Percentiles rank a stretch among this genome's conserved stretches.
phyloP scores from a whole-genome alignment of 2,797 vertebrate species.

The Enteromius fasciolatus region DNA sequence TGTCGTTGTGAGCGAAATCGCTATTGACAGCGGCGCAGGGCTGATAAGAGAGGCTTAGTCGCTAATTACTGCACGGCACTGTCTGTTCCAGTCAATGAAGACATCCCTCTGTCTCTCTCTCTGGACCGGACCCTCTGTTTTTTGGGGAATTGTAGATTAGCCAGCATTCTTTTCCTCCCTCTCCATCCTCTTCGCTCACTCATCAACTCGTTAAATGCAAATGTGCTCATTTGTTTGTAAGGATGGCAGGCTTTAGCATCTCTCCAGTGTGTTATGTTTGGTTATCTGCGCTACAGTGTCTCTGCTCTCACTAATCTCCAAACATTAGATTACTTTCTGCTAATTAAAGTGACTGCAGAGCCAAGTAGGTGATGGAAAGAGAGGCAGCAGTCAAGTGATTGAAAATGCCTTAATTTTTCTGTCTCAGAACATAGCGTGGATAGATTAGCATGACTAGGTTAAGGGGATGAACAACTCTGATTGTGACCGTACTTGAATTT shows the following conservation, averaged over 20 bases:
- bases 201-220: constrained; percentile 61
- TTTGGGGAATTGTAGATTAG: constrained; percentile 71
- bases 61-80: constrained; percentile 72
- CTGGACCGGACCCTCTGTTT: constrained; percentile 48
- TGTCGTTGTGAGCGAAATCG: constrained; percentile 47
- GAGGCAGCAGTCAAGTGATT: constrained; percentile 30
- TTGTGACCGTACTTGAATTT: constrained; percentile 1
- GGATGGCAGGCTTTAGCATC: constrained; percentile 63
- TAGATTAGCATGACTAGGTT: background rate
- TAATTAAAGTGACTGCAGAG: constrained; percentile 74
- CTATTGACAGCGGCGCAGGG: constrained; percentile 58
- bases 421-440: background rate
- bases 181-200: constrained; percentile 46
- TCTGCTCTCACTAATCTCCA: constrained; percentile 70
- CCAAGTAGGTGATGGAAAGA: constrained; percentile 73
- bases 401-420: background rate
- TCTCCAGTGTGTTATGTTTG: constrained; percentile 70
- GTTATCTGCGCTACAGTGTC: constrained; percentile 72
- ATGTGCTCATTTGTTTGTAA: constrained; percentile 59
- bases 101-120: constrained; percentile 62
- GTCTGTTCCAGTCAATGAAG: constrained; percentile 72
- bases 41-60: constrained; percentile 66
- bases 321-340: constrained; percentile 72
- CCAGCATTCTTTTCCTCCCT: constrained; percentile 28
- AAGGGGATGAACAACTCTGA: background rate